Evolutionary conservation across 2,888 invertebrate species (phyloP), one percentile per base, ranked within the genome.

Genomic region (Melanargia galathea): DNA sequence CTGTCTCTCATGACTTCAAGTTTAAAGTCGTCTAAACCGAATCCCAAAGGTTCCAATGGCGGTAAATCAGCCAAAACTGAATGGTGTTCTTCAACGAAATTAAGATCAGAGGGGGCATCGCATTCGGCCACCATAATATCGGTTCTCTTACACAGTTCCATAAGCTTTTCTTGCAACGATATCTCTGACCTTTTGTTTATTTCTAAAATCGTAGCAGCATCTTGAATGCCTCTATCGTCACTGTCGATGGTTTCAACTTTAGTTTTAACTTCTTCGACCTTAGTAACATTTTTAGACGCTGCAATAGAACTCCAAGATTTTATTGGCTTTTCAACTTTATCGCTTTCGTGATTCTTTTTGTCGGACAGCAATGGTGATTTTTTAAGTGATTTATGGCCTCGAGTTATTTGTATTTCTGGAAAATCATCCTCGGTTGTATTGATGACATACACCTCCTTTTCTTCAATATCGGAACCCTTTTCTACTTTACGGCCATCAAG

Each of bases 261-360:
- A 24, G 46, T 49, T 57, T 69, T 67, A 43, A 67, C 63, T 18
- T 78, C 76, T 59, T 79, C 75, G 8, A 67, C 52, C 65, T 78
- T 86, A 65, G 81, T 77, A 40, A 74, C 67, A 68, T 62, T 82
- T 72, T 83, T 86, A 18, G 82, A 78, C 2, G 92, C 90, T 45
- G 92, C 92, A 69, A 93, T 87, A 51, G 89, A 90, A 73, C 92
- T 93, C 93, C 93, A 93, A 13, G 92, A 92, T 77, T 90, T 90
- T 26, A 83, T 80, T 2, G 83, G 84, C 68, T 82, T 82, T 24
- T 83, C 84, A 33, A 72, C 64, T 16, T 75, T 63, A 54, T 82
- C 82, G 48, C 16, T 59, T 10, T 71, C 73, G 45, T 74, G 73
- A 52, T 62, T 58, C 40, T 56, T 73, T 67, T 73, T 77, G 20